A percentile compares a stretch with the other conserved stretches of the same genome.
Evolutionary conservation across 2,797 vertebrate genomes (phyloP).

Genomic region (Selene dorsalis): DNA sequence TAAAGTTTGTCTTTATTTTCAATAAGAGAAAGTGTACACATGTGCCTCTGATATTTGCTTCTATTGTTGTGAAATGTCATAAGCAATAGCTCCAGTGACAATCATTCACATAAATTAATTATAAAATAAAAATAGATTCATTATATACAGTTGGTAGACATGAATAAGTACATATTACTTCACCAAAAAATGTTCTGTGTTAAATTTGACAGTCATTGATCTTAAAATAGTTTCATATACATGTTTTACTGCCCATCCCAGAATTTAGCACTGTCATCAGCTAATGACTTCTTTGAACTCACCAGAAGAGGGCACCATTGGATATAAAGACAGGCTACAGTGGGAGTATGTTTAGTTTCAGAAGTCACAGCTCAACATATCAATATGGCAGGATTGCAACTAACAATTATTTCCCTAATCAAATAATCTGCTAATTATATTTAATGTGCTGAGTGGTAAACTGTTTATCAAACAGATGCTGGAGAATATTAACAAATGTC

Average conservation of each 20-base stretch:
- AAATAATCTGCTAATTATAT: background rate
- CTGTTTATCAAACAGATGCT: background rate
- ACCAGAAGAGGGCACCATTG: conserved; percentile 53
- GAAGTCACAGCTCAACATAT: background rate
- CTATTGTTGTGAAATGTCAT: too few relatives aligned
- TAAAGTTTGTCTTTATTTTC: conserved; percentile 21
- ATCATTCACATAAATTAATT: too few relatives aligned
- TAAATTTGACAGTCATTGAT: background rate
- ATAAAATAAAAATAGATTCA: too few relatives aligned
- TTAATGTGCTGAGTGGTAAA: too few relatives aligned
- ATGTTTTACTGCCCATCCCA: background rate
- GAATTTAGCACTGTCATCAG: background rate
- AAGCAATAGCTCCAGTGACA: too few relatives aligned
- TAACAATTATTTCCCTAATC: background rate
- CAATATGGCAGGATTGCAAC: background rate
- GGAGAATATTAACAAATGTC: background rate
- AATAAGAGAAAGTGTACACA: background rate
- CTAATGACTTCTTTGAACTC: background rate
- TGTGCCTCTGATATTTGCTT: background rate
- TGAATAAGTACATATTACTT: background rate
- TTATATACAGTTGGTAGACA: background rate
- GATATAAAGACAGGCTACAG: conserved; percentile 3
- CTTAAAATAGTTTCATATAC: background rate
- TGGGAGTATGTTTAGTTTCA: background rate
- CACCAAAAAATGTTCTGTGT: too few relatives aligned